These are phyloP conservation scores for Aporophyla lueneburgensis DNA, from an alignment of 2,888 invertebrate genomes.

Conservation along the genomic window DNA sequence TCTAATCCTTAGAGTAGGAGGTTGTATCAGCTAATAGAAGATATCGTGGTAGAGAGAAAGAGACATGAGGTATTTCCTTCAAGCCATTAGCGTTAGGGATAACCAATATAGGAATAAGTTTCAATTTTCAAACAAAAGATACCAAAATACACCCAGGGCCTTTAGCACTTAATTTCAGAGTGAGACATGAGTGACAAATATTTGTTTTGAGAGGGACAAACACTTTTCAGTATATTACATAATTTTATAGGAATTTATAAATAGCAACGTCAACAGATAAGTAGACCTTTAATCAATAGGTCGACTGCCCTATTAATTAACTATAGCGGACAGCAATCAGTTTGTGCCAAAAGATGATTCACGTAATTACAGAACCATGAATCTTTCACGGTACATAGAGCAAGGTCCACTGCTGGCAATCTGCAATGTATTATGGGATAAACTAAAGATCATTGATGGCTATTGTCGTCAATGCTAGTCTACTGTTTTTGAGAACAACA, in stretches of 20 bases:
- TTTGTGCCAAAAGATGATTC: constrained; percentile 56
- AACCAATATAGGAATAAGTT: background rate
- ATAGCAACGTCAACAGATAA: constrained; percentile 11
- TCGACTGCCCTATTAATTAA: constrained; percentile 42
- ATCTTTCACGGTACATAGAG: constrained; percentile 23
- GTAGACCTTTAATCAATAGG: constrained; percentile 34
- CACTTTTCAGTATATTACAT: background rate
- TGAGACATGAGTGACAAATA: no score
- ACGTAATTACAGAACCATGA: constrained; percentile 35
- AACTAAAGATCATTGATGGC: background rate
- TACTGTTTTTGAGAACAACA: constrained; percentile 1
- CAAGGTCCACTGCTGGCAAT: constrained; percentile 14
- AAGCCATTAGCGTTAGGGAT: background rate
- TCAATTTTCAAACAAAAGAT: background rate
- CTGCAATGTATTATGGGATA: background rate
- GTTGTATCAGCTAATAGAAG: background rate
- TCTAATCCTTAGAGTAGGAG: background rate
- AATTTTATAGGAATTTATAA: background rate
- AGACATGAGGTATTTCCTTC: no score
- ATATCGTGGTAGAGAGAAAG: background rate
- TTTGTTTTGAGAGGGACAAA: no score
- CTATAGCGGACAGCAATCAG: constrained; percentile 36
- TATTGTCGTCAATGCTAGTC: background rate
- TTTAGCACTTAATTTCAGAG: background rate
- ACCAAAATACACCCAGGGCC: background rate